Evolutionary conservation across 2,888 invertebrate genomes (phyloP), one percentile per base, ranked within the genome.

Genomic region (Thyatira batis): DNA sequence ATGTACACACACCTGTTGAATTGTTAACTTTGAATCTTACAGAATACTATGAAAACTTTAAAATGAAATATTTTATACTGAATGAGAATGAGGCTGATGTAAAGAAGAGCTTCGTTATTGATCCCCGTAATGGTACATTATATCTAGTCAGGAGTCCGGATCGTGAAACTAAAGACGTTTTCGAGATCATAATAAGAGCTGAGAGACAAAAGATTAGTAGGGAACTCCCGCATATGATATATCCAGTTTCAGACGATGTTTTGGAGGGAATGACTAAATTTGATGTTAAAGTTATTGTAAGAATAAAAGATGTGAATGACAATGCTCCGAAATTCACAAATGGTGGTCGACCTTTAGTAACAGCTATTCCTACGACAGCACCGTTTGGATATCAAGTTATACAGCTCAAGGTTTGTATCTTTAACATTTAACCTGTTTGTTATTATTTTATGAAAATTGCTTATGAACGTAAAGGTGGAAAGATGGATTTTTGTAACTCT

Each of bases 351-450:
- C 97, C 97, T 0, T 93, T 97, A 62, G 94, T 97, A 0, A 96
- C 97, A 0, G 97, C 97, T 0, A 95, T 97, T 58, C 96, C 97
- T 0, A 94, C 96, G 0, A 95, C 95, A 25, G 97, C 96, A 6
- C 94, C 94, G 57, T 97, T 96, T 79, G 97, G 97, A 0, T 95
- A 96, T 77, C 95, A 96, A 77, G 95, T 97, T 52, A 93, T 96
- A 48, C 94, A 94, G 73, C 93, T 97, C 17, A 93, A 94, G 90
- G 96, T 95, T 80, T 76, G 63, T 63, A 33, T 45, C 10, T n/a
- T 10, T 10, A 39, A 39, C n/a, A 33, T 8, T 33, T 3, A 33
- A 13, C 33, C 3, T 33, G 33, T 33, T 5, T 33, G 10, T 33
- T 33, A 2, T n/a, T 8, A 33, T 33, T n/a, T n/a, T 33, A 33